phyloP scores from a whole-genome alignment of 2,113 vertebrate genomes.

The Lagopus leucura region DNA sequence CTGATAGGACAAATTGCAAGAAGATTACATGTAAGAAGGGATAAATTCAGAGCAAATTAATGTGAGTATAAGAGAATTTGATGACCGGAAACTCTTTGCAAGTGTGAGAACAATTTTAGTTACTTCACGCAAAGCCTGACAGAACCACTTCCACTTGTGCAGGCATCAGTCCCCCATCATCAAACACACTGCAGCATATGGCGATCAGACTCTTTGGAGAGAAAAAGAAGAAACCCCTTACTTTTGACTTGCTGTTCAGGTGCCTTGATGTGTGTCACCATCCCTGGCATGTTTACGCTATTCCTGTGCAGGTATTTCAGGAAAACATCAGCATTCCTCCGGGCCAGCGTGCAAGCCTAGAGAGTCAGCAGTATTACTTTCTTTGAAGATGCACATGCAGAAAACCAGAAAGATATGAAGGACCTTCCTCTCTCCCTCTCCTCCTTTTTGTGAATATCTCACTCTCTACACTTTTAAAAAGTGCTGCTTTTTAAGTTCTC shows the following conservation, averaged over 20 bases:
- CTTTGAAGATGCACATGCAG: not conserved
- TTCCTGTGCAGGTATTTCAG: slow-evolving; percentile 98
- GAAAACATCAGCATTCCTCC: slow-evolving; percentile 97
- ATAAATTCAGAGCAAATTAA: slow-evolving; percentile 9
- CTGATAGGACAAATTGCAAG: not conserved
- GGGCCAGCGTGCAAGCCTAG: slow-evolving; percentile 94
- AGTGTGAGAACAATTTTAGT: not conserved
- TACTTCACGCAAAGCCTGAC: not conserved
- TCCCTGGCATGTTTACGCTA: slow-evolving; percentile 98
- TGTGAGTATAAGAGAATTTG: not conserved
- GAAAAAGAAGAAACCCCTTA: slow-evolving; percentile 74
- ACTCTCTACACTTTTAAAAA: not conserved
- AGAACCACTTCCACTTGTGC: not conserved
- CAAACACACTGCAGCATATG: not conserved
- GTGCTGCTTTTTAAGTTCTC: not conserved
- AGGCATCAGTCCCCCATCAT: not conserved
- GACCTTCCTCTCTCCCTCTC: not conserved
- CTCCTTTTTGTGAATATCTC: not conserved
- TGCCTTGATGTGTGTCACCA: slow-evolving; percentile 97
- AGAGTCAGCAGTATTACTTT: not conserved
- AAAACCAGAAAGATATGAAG: not conserved
- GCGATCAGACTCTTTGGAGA: not conserved
- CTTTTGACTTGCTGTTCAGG: slow-evolving; percentile 99
- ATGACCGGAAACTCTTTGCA: not conserved
- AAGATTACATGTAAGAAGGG: not conserved